These are phyloP conservation scores for Peribatodes rhomboidaria DNA, from an alignment of 2,888 invertebrate species.

Conservation along the genomic window DNA sequence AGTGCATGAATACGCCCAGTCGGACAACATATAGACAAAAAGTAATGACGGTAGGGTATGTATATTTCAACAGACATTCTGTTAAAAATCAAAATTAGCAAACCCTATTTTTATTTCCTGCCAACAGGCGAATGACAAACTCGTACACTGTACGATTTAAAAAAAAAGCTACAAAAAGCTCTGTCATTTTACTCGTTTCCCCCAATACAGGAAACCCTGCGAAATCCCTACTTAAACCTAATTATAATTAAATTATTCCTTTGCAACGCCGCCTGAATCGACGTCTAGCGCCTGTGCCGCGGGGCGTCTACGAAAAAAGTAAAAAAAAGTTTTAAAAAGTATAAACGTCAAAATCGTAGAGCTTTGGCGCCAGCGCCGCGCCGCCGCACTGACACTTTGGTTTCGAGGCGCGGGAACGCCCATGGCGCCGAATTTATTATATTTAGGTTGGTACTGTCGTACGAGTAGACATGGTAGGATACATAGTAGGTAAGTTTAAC, in stretches of 20 bases:
- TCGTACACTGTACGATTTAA: too few relatives aligned
- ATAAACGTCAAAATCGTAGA: constrained; percentile 69
- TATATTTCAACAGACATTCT: too few relatives aligned
- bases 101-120: too few relatives aligned
- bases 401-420: constrained; percentile 66
- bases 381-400: constrained; percentile 69
- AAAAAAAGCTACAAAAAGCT: neutral
- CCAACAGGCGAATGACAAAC: too few relatives aligned
- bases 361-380: constrained; percentile 78
- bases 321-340: constrained; percentile 59
- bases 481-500: too few relatives aligned
- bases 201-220: constrained; percentile 33
- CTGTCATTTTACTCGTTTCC: constrained; percentile 1
- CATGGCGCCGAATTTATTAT: constrained; percentile 60
- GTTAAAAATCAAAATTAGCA: too few relatives aligned
- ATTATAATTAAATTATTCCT: constrained; percentile 58
- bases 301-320: constrained; percentile 63
- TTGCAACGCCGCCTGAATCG: constrained; percentile 41
- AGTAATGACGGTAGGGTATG: too few relatives aligned
- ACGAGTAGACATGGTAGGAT: too few relatives aligned
- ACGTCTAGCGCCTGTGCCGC: constrained; percentile 61
- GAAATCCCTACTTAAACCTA: constrained; percentile 50
- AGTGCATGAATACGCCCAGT: too few relatives aligned
- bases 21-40: too few relatives aligned
- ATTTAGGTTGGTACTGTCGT: neutral